Conservation (phyloP, 2,888 invertebrate species). For the Morpho achilles region DNA sequence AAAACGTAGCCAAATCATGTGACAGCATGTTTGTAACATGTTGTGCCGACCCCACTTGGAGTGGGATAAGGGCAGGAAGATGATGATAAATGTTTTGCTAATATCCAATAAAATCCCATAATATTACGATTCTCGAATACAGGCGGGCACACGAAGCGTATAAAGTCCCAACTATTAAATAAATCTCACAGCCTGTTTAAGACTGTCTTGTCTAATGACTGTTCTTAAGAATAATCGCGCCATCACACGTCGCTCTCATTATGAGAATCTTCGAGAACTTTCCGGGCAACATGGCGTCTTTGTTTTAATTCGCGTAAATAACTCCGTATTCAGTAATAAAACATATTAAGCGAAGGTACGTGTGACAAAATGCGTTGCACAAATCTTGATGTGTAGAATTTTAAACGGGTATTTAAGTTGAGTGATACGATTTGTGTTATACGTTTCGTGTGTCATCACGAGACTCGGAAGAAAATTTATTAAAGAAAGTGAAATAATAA, state of each 20-base stretch:
- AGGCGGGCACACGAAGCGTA: too few species aligned
- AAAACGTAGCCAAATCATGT: too few species aligned
- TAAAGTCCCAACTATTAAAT: not conserved
- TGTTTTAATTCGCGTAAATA: conserved; percentile 51
- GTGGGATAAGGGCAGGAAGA: too few species aligned
- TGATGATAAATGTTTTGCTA: too few species aligned
- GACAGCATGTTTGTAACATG: too few species aligned
- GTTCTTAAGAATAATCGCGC: conserved; percentile 27
- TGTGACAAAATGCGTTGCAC: conserved; percentile 27
- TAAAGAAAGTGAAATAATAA: too few species aligned
- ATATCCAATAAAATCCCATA: too few species aligned
- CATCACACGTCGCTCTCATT: conserved; percentile 47
- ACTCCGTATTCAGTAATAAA: conserved; percentile 41
- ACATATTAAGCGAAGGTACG: conserved; percentile 47
- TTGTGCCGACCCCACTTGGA: too few species aligned
- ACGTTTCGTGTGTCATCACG: not conserved
- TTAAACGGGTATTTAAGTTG: conserved; percentile 8
- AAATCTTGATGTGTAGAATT: conserved; percentile 22
- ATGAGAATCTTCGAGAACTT: conserved; percentile 51
- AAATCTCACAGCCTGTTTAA: not conserved
- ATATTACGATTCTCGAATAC: too few species aligned
- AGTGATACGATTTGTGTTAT: not conserved
- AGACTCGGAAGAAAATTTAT: too few species aligned
- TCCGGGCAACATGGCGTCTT: conserved; percentile 47
- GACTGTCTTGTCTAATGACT: conserved; percentile 11